A percentile compares a stretch with the other conserved stretches of the same genome.
These are phyloP conservation scores for Phengaris alcon DNA, from an alignment of 2,888 invertebrate genomes.

Conservation along the genomic window DNA sequence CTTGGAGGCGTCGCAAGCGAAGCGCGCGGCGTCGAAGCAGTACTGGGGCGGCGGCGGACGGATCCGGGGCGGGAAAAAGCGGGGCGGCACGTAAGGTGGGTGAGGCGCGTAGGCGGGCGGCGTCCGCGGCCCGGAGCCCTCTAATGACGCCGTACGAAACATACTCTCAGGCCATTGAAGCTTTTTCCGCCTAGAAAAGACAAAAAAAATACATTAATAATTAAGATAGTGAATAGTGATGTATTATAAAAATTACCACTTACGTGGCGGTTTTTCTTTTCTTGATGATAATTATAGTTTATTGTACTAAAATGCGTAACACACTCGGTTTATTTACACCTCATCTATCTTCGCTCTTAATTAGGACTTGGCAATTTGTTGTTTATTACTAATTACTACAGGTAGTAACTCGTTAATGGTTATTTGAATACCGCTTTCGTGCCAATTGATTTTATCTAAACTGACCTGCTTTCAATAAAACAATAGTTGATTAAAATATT, in stretches of 20 bases:
- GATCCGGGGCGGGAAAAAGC: conserved; percentile 70
- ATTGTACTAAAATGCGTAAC: neutral
- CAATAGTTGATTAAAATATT: conserved; percentile 17
- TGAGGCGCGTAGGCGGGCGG: conserved; percentile 76
- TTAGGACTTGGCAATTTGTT: conserved; percentile 1
- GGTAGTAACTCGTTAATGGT: conserved; percentile 10
- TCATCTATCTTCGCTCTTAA: conserved; percentile 8
- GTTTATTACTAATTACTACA: conserved; percentile 9
- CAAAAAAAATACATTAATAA: conserved; percentile 6
- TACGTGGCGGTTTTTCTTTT: too few species aligned
- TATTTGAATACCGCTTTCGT: conserved; percentile 18
- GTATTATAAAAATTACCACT: too few species aligned
- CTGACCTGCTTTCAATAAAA: conserved; percentile 2
- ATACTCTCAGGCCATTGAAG: conserved; percentile 72
- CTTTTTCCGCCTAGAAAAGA: conserved; percentile 58
- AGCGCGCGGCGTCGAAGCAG: conserved; percentile 76
- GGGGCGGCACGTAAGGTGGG: conserved; percentile 66
- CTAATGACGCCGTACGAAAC: conserved; percentile 77
- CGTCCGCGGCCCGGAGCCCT: conserved; percentile 75
- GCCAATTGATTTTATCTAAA: conserved; percentile 16
- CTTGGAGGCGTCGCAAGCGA: conserved; percentile 74
- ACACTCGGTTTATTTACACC: neutral
- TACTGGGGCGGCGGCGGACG: conserved; percentile 74
- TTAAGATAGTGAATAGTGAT: too few species aligned
- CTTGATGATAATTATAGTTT: too few species aligned